These are phyloP conservation scores for Nibea coibor DNA, from an alignment of 2,113 vertebrate genomes.

Conservation along the genomic window DNA sequence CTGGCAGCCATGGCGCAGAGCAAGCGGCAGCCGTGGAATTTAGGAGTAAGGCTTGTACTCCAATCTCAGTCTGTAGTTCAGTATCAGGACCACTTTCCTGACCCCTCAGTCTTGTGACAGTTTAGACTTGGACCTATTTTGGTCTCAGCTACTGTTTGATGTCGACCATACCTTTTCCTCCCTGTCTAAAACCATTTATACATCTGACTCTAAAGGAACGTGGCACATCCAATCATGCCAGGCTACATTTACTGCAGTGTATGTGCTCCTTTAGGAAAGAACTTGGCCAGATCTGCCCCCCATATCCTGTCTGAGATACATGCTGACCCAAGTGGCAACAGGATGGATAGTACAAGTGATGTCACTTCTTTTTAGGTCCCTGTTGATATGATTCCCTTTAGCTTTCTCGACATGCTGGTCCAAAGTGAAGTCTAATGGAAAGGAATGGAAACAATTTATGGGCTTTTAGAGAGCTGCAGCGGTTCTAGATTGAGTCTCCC, in stretches of 20 bases:
- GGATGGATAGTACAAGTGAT: not conserved
- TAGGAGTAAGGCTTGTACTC: not conserved
- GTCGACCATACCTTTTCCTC: not conserved
- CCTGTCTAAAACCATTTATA: constrained; percentile 23
- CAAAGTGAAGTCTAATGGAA: not conserved
- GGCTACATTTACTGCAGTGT: constrained; percentile 1
- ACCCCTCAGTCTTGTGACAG: not conserved
- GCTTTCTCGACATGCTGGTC: not conserved
- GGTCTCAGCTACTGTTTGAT: not conserved
- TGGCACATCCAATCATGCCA: constrained; percentile 17
- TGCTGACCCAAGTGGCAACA: not conserved
- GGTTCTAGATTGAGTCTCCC: not conserved
- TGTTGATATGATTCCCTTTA: not conserved
- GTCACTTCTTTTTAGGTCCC: not conserved
- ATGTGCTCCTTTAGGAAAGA: not conserved
- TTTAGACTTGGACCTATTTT: not conserved
- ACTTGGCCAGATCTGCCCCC: not conserved
- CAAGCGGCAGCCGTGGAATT: too few species aligned
- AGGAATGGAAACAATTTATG: not conserved
- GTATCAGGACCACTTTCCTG: not conserved
- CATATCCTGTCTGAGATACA: constrained; percentile 4
- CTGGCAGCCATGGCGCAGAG: too few species aligned
- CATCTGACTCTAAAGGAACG: not conserved
- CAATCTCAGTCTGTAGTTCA: not conserved
- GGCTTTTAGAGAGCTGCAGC: not conserved